These are phyloP conservation scores for Ochlodes sylvanus DNA, from an alignment of 2,888 invertebrate genomes.

Conservation along the genomic window DNA sequence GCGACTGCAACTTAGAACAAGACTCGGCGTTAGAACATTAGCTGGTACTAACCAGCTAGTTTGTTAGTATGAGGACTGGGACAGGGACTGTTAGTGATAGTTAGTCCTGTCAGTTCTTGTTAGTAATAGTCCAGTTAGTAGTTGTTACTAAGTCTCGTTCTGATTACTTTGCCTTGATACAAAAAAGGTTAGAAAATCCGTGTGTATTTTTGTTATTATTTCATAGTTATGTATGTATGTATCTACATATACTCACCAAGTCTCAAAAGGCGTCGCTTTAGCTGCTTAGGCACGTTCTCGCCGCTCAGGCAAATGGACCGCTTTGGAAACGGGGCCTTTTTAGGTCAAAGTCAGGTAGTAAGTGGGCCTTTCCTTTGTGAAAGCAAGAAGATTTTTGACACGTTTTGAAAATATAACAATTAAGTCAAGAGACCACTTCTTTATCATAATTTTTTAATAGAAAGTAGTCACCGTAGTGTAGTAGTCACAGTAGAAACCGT, in stretches of 20 bases:
- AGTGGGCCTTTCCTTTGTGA: slow-evolving; percentile 9
- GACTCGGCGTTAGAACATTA: too few relatives aligned
- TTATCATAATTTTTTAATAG: background rate
- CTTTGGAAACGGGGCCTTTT: slow-evolving; percentile 1
- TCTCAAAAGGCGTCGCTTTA: slow-evolving; percentile 14
- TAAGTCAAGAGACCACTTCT: background rate
- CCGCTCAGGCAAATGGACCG: slow-evolving; percentile 3
- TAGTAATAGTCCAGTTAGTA: too few relatives aligned
- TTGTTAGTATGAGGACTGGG: too few relatives aligned
- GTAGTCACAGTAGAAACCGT: too few relatives aligned
- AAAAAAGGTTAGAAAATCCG: too few relatives aligned
- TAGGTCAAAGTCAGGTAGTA: slow-evolving; percentile 14
- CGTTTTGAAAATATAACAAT: background rate
- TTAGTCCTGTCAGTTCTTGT: too few relatives aligned
- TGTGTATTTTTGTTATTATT: background rate
- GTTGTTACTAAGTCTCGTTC: too few relatives aligned
- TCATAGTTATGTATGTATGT: background rate
- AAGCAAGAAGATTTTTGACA: background rate
- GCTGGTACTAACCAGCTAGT: too few relatives aligned
- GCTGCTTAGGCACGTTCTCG: slow-evolving; percentile 17
- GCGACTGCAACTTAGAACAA: too few relatives aligned
- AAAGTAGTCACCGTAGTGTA: too few relatives aligned
- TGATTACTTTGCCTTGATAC: too few relatives aligned
- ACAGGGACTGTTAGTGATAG: too few relatives aligned
- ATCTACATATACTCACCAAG: background rate